Evolutionary conservation across 2,888 invertebrate species (phyloP).

Genomic region (Tetragonula carbonaria): DNA sequence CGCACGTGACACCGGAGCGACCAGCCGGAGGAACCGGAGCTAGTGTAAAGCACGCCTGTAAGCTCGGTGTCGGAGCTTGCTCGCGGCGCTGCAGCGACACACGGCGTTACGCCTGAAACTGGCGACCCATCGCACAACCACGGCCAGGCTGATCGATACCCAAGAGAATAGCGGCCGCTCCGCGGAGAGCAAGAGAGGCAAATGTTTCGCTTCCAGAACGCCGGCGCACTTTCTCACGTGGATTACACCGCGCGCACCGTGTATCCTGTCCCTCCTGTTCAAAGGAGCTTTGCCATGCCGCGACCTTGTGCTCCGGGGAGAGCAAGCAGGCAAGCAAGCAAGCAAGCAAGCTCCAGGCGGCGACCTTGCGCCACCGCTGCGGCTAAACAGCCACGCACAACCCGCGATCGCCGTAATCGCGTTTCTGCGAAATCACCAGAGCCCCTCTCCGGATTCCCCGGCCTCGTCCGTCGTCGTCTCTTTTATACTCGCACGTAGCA

Average conservation of each 20-base stretch:
- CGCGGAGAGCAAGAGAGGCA: conserved; percentile 60
- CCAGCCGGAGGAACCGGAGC: conserved; percentile 3
- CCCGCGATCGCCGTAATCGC: conserved; percentile 8
- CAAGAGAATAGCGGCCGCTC: conserved; percentile 69
- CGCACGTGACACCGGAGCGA: conserved; percentile 42
- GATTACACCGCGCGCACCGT: conserved; percentile 62
- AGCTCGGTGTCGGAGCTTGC: conserved; percentile 47
- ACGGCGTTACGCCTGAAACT: conserved; percentile 71
- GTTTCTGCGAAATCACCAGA: background rate
- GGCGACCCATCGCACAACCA: conserved; percentile 67
- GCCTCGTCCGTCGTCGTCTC: background rate
- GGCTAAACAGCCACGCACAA: conserved; percentile 8
- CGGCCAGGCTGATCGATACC: conserved; percentile 74
- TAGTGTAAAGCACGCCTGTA: conserved; percentile 1
- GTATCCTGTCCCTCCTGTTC: conserved; percentile 42
- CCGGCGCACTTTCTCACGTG: conserved; percentile 75
- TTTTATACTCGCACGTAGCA: background rate
- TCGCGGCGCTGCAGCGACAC: conserved; percentile 54
- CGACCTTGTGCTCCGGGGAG: conserved; percentile 59
- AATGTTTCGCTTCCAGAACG: conserved; percentile 67
- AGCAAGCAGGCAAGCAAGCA: background rate
- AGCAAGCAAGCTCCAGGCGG: conserved; percentile 17
- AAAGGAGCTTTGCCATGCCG: conserved; percentile 39
- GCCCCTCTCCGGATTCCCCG: background rate
- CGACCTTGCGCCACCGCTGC: conserved; percentile 42